These are phyloP conservation scores for Brachycybe producta DNA, from an alignment of 2,888 invertebrate genomes.

Conservation along the genomic window DNA sequence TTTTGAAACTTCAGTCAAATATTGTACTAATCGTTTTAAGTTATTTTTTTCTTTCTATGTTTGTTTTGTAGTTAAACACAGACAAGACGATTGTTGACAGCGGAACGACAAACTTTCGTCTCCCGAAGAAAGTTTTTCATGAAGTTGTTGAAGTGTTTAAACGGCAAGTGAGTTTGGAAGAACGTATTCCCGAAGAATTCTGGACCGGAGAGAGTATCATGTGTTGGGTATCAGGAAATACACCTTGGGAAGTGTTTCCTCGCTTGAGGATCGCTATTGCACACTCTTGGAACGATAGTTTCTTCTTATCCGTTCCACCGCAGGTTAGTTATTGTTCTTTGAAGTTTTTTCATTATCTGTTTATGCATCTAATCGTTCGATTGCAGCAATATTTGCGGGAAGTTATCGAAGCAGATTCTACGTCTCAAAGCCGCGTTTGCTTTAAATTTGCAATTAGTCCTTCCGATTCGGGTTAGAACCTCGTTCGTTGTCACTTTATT, in stretches of 20 bases:
- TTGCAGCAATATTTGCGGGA: slow-evolving; percentile 33
- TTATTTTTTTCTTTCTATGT: neutral
- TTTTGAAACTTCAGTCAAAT: slow-evolving; percentile 1
- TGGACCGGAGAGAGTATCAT: slow-evolving; percentile 29
- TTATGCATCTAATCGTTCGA: slow-evolving; percentile 4
- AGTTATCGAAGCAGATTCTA: slow-evolving; percentile 23
- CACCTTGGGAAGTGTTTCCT: slow-evolving; percentile 29
- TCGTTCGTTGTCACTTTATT: neutral
- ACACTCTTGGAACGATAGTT: slow-evolving; percentile 25
- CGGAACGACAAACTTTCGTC: slow-evolving; percentile 48
- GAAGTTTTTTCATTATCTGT: neutral
- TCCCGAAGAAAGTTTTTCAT: slow-evolving; percentile 39
- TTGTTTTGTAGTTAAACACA: slow-evolving; percentile 38
- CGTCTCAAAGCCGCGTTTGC: slow-evolving; percentile 24
- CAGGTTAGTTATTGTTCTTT: slow-evolving; percentile 25
- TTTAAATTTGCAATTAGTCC: slow-evolving; percentile 32
- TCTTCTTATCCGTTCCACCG: slow-evolving; percentile 29
- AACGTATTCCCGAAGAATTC: slow-evolving; percentile 24
- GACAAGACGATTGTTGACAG: slow-evolving; percentile 51
- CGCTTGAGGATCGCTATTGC: slow-evolving; percentile 27
- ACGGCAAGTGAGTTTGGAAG: slow-evolving; percentile 9
- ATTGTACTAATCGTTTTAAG: no score
- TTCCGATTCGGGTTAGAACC: slow-evolving; percentile 28
- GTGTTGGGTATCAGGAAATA: slow-evolving; percentile 27
- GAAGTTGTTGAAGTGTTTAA: slow-evolving; percentile 11